Evolutionary conservation across 2,888 invertebrate genomes (phyloP).

Genomic region (Aleiodes alternator): DNA sequence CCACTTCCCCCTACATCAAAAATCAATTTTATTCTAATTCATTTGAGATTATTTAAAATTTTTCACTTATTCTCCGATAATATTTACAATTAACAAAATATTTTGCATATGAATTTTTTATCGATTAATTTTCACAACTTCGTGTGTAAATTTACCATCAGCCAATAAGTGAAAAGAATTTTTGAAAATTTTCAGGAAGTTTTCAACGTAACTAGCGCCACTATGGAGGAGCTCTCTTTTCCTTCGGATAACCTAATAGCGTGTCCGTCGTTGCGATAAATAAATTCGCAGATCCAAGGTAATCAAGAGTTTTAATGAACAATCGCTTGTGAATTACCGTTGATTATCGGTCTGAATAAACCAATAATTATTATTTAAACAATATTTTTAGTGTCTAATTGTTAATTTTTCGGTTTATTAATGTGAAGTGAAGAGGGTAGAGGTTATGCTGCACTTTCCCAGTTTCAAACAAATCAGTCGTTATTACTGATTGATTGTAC

Average conservation of each 20-base stretch:
- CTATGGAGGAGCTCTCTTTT: conserved; percentile 58
- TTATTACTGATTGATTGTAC: not conserved
- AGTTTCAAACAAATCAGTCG: not conserved
- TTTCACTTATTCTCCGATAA: too few species aligned
- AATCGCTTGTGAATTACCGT: conserved; percentile 50
- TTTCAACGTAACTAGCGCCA: conserved; percentile 13
- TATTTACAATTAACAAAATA: too few species aligned
- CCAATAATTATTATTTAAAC: conserved; percentile 10
- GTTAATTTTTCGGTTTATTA: conserved; percentile 26
- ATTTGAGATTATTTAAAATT: too few species aligned
- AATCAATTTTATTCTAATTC: too few species aligned
- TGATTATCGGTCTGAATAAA: conserved; percentile 1
- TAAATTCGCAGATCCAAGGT: conserved; percentile 71
- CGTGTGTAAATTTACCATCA: too few species aligned
- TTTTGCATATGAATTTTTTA: too few species aligned
- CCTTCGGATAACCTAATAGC: conserved; percentile 58
- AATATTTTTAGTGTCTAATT: conserved; percentile 51
- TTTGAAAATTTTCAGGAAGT: conserved; percentile 11
- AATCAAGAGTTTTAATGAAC: conserved; percentile 62
- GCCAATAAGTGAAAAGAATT: not conserved
- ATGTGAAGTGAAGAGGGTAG: conserved; percentile 42
- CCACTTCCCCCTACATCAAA: too few species aligned
- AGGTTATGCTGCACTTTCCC: conserved; percentile 32
- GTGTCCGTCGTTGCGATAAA: conserved; percentile 67
- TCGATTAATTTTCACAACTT: too few species aligned